Conservation (phyloP, 1,140 invertebrate species). For the Limonius californicus region DNA sequence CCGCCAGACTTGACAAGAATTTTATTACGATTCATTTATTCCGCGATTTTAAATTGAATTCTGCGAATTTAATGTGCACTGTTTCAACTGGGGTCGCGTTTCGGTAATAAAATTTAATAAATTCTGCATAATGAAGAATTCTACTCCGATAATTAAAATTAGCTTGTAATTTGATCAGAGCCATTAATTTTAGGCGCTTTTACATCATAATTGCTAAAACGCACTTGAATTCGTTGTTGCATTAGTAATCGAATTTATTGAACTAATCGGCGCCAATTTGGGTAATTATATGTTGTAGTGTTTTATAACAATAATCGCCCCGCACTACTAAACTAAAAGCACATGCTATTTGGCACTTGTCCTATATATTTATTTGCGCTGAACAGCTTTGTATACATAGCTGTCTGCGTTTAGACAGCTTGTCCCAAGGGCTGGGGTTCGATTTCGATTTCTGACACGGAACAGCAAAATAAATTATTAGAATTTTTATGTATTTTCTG, state of each 20-base stretch:
- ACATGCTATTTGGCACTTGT: background rate
- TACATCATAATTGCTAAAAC: too few relatives aligned
- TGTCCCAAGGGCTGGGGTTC: slow-evolving; percentile 3
- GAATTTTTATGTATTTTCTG: too few relatives aligned
- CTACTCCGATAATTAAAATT: background rate
- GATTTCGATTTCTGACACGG: background rate
- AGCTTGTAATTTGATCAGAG: background rate
- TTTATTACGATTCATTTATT: slow-evolving; percentile 30
- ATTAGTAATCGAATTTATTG: too few relatives aligned
- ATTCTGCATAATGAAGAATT: background rate
- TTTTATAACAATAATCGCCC: background rate
- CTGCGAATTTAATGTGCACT: slow-evolving; percentile 28
- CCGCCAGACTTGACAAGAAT: slow-evolving; percentile 26
- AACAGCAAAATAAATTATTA: background rate
- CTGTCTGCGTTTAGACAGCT: slow-evolving; percentile 9
- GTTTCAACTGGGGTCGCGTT: slow-evolving; percentile 17
- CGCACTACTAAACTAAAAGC: background rate
- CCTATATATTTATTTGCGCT: background rate
- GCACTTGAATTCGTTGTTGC: too few relatives aligned
- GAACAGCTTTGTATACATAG: background rate
- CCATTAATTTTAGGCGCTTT: too few relatives aligned
- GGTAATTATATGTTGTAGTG: too few relatives aligned
- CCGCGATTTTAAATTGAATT: slow-evolving; percentile 28
- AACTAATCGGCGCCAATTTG: too few relatives aligned
- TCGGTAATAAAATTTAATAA: slow-evolving; percentile 18